Evolutionary conservation across 2,888 invertebrate genomes (phyloP).

Genomic region (Rhagonycha fulva): DNA sequence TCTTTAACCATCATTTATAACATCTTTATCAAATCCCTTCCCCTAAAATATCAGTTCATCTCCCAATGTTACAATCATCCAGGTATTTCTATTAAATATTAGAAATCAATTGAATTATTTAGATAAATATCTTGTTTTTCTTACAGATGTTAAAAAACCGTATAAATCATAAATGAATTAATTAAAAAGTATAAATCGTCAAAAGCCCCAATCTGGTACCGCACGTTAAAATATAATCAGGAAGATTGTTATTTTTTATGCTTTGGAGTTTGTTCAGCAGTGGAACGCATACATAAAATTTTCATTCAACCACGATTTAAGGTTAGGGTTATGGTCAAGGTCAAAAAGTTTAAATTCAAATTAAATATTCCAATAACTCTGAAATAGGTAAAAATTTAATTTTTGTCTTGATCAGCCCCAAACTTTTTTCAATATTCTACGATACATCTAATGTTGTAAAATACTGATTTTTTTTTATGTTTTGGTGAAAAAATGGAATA

Average conservation of each 20-base stretch:
- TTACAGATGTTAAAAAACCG: not conserved
- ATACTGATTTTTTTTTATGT: no score
- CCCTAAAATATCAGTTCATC: slow-evolving; percentile 43
- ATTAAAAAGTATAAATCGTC: no score
- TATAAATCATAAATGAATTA: not conserved
- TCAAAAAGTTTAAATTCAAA: not conserved
- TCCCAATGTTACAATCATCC: not conserved
- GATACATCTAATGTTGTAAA: no score
- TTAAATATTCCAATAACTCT: no score
- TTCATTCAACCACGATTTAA: not conserved
- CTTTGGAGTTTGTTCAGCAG: not conserved
- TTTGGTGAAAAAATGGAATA: no score
- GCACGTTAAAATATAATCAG: no score
- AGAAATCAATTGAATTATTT: not conserved
- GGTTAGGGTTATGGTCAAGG: not conserved
- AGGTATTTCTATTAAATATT: not conserved
- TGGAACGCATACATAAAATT: not conserved
- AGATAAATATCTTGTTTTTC: not conserved
- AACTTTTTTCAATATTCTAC: no score
- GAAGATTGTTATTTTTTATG: not conserved
- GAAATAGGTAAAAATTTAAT: no score
- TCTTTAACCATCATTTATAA: slow-evolving; percentile 47
- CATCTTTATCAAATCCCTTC: slow-evolving; percentile 53
- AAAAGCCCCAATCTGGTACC: no score
- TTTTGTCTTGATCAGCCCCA: no score